A percentile compares a stretch with the other conserved stretches of the same genome.
phyloP scores from a whole-genome alignment of 2,797 vertebrate species.

The Hephaestus fuliginosus region DNA sequence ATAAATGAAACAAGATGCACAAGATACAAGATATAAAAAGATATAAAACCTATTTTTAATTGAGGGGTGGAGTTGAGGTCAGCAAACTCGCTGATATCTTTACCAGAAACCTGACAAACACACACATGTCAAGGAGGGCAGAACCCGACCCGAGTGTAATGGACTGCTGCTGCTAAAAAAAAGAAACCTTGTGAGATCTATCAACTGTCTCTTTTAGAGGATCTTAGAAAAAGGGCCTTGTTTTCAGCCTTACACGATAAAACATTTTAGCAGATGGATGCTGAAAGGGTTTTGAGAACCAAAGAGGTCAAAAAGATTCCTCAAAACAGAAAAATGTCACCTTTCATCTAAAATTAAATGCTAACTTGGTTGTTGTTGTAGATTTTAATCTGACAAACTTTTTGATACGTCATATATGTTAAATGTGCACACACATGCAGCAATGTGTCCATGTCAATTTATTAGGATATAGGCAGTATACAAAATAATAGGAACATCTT shows the following conservation, averaged over 20 bases:
- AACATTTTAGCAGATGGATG: background rate
- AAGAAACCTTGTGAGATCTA: background rate
- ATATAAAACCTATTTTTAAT: background rate
- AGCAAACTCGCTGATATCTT: background rate
- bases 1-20: background rate
- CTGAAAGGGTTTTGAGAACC: slow-evolving; percentile 10
- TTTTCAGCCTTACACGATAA: slow-evolving; percentile 6
- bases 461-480: background rate
- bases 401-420: background rate
- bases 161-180: background rate
- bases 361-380: background rate
- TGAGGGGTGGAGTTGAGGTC: too few relatives aligned
- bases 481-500: background rate
- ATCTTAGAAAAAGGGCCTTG: background rate
- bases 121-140: background rate
- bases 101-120: background rate
- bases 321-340: background rate
- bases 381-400: background rate
- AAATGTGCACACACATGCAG: background rate
- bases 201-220: background rate
- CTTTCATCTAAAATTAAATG: background rate
- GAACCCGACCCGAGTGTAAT: background rate
- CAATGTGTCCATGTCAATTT: background rate
- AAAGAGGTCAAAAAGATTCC: background rate
- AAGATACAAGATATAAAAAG: too few relatives aligned